phyloP scores from a whole-genome alignment of 1,140 invertebrate species.

The Chironomus tepperi region DNA sequence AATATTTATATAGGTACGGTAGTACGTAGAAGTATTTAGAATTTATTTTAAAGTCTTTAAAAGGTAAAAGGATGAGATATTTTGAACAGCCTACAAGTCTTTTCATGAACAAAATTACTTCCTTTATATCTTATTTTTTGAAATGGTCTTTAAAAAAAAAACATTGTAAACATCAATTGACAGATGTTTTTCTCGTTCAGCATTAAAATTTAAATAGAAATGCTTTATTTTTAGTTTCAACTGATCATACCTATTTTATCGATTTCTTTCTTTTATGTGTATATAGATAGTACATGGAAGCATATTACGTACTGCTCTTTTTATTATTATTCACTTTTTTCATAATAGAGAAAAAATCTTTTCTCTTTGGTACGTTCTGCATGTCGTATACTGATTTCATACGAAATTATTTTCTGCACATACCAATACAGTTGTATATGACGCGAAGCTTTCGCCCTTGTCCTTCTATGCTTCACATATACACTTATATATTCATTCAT shows the following conservation, averaged over 20 bases:
- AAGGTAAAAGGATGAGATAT: too few species aligned
- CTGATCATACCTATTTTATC: not conserved
- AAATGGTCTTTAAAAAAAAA: too few species aligned
- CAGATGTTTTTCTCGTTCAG: too few species aligned
- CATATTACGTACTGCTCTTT: not conserved
- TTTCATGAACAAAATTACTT: too few species aligned
- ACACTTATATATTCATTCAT: not conserved
- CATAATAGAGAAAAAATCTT: not conserved
- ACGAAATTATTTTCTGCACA: slow-evolving; percentile 24
- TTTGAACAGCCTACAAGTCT: too few species aligned
- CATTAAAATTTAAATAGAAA: too few species aligned
- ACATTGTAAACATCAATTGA: slow-evolving; percentile 2
- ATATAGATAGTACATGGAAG: not conserved
- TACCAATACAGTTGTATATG: slow-evolving; percentile 12
- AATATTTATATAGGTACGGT: too few species aligned
- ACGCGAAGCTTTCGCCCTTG: slow-evolving; percentile 17
- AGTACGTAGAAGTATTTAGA: too few species aligned
- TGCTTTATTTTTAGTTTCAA: too few species aligned
- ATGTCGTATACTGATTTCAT: slow-evolving; percentile 25
- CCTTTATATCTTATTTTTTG: too few species aligned
- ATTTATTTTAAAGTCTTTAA: too few species aligned
- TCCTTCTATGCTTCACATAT: slow-evolving; percentile 19
- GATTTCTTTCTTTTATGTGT: not conserved
- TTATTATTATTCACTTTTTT: not conserved
- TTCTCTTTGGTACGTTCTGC: not conserved